These are phyloP conservation scores for Corvus cornix DNA, from an alignment of 2,113 vertebrate genomes.

Conservation along the genomic window DNA sequence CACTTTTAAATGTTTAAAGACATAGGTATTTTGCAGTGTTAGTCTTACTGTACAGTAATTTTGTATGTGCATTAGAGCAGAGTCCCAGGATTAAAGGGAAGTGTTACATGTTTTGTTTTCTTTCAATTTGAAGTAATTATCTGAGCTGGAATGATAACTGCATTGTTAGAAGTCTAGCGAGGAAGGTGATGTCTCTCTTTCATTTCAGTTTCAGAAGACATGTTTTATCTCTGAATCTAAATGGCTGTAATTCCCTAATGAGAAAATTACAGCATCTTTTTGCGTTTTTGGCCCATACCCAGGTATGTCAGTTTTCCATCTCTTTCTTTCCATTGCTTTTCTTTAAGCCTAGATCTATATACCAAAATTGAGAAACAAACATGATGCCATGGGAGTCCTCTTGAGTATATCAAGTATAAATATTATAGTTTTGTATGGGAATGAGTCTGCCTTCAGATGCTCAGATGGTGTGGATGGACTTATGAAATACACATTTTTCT, in stretches of 20 bases:
- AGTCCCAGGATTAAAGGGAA: neutral
- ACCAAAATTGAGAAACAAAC: neutral
- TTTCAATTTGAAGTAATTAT: neutral
- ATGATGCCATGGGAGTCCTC: neutral
- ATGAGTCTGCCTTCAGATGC: neutral
- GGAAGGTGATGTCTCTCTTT: neutral
- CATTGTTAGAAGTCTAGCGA: neutral
- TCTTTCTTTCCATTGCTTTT: neutral
- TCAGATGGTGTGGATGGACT: neutral
- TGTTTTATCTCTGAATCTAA: conserved; percentile 90
- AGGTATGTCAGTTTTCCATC: conserved; percentile 76
- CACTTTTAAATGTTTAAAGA: neutral
- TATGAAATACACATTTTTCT: neutral
- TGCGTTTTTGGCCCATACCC: conserved; percentile 95
- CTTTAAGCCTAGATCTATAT: neutral
- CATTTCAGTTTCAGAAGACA: conserved; percentile 89
- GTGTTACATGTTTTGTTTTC: neutral
- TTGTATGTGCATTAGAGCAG: neutral
- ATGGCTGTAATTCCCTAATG: conserved; percentile 89
- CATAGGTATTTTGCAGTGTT: neutral
- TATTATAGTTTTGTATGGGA: neutral
- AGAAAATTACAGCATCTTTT: conserved; percentile 96
- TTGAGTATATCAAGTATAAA: neutral
- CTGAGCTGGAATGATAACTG: neutral
- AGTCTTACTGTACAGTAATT: neutral